These are phyloP conservation scores for Electrona antarctica DNA, from an alignment of 2,113 vertebrate genomes.

Conservation along the genomic window DNA sequence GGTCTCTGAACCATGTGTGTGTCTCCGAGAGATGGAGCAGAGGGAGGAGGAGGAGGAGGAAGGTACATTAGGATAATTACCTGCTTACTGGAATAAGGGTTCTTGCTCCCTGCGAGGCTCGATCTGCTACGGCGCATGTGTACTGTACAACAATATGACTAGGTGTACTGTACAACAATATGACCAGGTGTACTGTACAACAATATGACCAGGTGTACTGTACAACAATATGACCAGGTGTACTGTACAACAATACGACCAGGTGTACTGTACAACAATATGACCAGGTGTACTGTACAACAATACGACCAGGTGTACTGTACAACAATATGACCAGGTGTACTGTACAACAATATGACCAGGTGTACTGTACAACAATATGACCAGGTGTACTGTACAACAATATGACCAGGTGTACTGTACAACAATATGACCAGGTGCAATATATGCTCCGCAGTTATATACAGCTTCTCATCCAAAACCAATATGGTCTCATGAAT, in stretches of 20 bases:
- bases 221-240: conserved; percentile 58
- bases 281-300: no score
- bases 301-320: no score
- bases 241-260: no score
- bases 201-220: conserved; percentile 58
- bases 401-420: no score
- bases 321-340: not conserved
- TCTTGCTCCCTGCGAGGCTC: conserved; percentile 54
- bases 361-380: not conserved
- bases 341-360: no score
- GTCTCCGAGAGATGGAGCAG: conserved; percentile 16
- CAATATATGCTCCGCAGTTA: conserved; percentile 4
- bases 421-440: conserved; percentile 46
- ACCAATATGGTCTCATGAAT: no score
- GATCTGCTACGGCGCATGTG: conserved; percentile 27
- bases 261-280: not conserved
- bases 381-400: no score
- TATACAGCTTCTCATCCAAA: no score
- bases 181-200: conserved; percentile 61
- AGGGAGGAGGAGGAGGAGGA: conserved; percentile 64
- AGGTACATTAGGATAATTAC: conserved; percentile 76
- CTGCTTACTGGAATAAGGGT: conserved; percentile 35
- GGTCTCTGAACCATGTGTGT: conserved; percentile 64
- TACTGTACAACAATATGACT: not conserved
- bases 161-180: no score